These are phyloP conservation scores for Nephila pilipes DNA, from an alignment of 1,140 invertebrate species.

Conservation along the genomic window DNA sequence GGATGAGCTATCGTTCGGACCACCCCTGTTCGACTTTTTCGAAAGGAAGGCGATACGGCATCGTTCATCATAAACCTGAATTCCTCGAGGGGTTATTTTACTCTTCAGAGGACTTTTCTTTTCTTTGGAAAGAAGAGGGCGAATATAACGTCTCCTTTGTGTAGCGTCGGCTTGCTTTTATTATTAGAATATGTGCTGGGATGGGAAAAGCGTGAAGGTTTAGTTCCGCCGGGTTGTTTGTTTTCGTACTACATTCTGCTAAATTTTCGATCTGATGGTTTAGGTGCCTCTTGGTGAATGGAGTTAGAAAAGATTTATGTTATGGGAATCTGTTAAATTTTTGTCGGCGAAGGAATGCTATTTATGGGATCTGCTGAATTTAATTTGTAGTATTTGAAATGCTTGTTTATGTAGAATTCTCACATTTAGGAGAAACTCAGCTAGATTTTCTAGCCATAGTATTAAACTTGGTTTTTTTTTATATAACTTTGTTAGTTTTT, in stretches of 20 bases:
- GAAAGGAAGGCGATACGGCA: slow-evolving; percentile 21
- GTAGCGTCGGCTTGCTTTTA: not conserved
- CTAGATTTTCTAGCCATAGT: no score
- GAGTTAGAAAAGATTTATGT: no score
- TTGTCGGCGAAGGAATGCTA: no score
- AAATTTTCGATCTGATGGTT: not conserved
- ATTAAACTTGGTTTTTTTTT: no score
- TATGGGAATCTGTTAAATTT: no score
- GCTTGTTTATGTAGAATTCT: no score
- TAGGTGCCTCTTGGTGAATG: not conserved
- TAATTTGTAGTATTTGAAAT: no score
- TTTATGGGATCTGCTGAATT: no score
- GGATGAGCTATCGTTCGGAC: slow-evolving; percentile 63
- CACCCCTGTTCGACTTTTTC: slow-evolving; percentile 31
- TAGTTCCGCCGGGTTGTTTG: slow-evolving; percentile 37
- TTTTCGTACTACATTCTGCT: not conserved
- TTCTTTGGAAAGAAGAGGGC: not conserved
- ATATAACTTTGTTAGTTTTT: no score
- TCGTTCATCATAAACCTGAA: slow-evolving; percentile 58
- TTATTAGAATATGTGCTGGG: not conserved
- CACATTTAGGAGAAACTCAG: no score
- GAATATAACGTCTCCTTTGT: slow-evolving; percentile 43
- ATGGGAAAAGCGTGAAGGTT: slow-evolving; percentile 15
- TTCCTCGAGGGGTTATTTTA: slow-evolving; percentile 38
- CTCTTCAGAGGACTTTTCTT: not conserved